Conservation (phyloP, 2,797 vertebrate species). For the Lycodopsis pacificus region DNA sequence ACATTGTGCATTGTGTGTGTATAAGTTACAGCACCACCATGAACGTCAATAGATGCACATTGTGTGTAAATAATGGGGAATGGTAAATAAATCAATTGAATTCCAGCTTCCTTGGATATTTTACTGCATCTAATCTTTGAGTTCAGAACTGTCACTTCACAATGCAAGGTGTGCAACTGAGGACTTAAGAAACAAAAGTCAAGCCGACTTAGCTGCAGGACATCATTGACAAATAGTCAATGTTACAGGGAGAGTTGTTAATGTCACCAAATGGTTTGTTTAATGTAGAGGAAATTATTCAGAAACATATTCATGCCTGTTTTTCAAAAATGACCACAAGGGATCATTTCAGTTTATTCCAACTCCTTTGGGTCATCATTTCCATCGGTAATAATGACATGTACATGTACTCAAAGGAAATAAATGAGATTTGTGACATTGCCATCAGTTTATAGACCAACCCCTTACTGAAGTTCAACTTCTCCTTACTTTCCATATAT, state of each 20-base stretch:
- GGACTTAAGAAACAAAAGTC: not conserved
- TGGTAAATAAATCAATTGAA: not conserved
- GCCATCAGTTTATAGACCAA: not conserved
- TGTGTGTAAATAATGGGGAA: not conserved
- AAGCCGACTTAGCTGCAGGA: not conserved
- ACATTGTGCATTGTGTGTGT: constrained; percentile 14
- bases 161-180: not conserved
- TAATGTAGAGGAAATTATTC: not conserved
- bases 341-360: not conserved
- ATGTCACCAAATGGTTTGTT: not conserved
- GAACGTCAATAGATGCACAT: not conserved
- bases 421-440: not conserved
- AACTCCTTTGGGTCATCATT: not conserved
- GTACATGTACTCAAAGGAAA: not conserved
- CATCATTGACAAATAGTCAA: not conserved
- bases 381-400: not conserved
- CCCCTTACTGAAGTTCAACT: not conserved
- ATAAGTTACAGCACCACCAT: not conserved
- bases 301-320: not conserved
- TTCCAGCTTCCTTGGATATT: not conserved
- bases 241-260: not conserved
- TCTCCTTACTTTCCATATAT: not conserved
- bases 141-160: not conserved
- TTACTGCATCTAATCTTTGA: not conserved
- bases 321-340: not conserved